Evolutionary conservation across 2,113 vertebrate genomes (phyloP).

Genomic region (Neolamprologus cancellatus): DNA sequence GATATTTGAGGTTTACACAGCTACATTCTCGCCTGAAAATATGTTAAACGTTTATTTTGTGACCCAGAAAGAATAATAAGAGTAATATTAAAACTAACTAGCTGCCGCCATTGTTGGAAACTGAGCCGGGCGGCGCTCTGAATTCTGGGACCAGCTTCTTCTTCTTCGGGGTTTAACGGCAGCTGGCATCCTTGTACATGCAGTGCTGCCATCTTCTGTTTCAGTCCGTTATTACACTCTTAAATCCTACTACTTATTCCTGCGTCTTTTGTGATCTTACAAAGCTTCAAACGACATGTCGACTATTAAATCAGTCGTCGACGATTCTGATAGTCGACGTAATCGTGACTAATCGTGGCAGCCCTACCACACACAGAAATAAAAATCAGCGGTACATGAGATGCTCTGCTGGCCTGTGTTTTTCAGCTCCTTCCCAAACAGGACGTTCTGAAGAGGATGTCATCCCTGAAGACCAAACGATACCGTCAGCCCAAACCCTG

Average conservation of each 20-base stretch:
- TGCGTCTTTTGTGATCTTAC: rapidly evolving
- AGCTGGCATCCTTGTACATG: too few species aligned
- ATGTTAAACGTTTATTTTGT: rapidly evolving
- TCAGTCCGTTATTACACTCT: too few species aligned
- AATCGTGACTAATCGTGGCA: too few species aligned
- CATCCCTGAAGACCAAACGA: conserved; percentile 77
- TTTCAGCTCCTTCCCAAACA: conserved; percentile 78
- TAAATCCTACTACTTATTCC: too few species aligned
- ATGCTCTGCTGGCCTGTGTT: not conserved
- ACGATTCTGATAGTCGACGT: rapidly evolving
- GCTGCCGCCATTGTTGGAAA: too few species aligned
- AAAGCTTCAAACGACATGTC: rapidly evolving
- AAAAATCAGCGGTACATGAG: not conserved
- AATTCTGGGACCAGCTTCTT: too few species aligned
- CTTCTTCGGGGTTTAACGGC: rapidly evolving
- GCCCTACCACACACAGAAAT: not conserved
- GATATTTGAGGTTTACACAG: too few species aligned
- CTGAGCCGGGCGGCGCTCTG: rapidly evolving
- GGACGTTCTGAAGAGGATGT: conserved; percentile 76
- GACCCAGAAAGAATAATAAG: too few species aligned
- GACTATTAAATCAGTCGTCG: rapidly evolving
- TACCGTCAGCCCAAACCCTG: conserved; percentile 71
- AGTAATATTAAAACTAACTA: too few species aligned
- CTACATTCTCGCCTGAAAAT: too few species aligned
- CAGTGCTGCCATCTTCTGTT: too few species aligned